Evolutionary conservation across 2,113 vertebrate species (phyloP).

Genomic region (Jacana jacana): DNA sequence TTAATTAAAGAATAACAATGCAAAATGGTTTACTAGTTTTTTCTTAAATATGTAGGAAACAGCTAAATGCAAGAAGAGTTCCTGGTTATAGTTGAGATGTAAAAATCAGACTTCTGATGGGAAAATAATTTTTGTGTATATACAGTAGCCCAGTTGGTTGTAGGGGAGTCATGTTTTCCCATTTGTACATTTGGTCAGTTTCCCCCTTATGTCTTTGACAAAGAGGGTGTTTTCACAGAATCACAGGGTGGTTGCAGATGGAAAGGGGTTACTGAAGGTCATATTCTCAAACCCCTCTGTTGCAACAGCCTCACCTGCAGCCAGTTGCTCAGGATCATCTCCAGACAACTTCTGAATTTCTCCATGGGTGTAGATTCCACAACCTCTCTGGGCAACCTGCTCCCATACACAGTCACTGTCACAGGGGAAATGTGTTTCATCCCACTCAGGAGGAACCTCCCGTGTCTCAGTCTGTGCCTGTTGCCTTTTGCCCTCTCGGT

Average conservation of each 20-base stretch:
- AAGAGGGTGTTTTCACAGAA: not conserved
- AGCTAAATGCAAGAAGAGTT: not conserved
- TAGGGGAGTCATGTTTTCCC: not conserved
- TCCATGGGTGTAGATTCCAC: not conserved
- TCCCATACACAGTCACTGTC: rapidly evolving
- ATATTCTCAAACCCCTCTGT: not conserved
- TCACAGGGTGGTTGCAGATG: not conserved
- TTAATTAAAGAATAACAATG: not conserved
- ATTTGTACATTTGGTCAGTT: not conserved
- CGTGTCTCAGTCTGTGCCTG: not conserved
- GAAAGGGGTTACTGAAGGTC: not conserved
- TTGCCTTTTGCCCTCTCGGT: not conserved
- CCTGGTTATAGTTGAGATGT: not conserved
- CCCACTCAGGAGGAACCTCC: not conserved
- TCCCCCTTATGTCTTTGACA: not conserved
- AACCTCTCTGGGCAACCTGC: not conserved
- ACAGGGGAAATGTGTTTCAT: not conserved
- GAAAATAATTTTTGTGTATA: not conserved
- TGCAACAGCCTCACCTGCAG: not conserved
- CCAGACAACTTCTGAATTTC: not conserved
- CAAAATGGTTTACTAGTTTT: not conserved
- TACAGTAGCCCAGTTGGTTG: not conserved
- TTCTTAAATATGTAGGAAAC: not conserved
- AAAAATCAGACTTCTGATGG: not conserved
- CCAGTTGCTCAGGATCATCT: not conserved